Percentiles rank a stretch among this genome's conserved stretches.
These are phyloP conservation scores for Dromaius novaehollandiae DNA, from an alignment of 2,113 vertebrate species.

Conservation along the genomic window DNA sequence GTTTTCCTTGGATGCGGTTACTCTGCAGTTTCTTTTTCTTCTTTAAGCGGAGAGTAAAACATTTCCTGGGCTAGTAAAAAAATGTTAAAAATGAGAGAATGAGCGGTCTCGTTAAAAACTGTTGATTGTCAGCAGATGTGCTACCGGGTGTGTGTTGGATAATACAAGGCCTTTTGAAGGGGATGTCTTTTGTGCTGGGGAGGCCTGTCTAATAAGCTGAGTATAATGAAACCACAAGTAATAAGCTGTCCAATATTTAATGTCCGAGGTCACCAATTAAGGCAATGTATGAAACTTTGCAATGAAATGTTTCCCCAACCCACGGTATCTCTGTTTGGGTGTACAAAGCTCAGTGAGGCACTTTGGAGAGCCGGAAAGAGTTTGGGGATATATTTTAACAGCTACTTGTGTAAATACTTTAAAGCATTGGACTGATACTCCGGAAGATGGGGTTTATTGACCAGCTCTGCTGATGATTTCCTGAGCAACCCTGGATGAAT, in stretches of 20 bases:
- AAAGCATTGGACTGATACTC: neutral
- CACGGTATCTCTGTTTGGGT: neutral
- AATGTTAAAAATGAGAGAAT: neutral
- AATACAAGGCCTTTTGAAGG: conserved; percentile 11
- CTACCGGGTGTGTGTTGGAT: neutral
- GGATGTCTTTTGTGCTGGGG: neutral
- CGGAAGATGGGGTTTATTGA: neutral
- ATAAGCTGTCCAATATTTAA: conserved; percentile 7
- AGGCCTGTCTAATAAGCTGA: neutral
- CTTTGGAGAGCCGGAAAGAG: rapidly evolving
- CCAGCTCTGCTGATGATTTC: neutral
- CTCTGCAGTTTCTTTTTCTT: neutral
- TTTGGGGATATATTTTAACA: neutral
- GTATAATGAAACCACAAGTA: conserved; percentile 3
- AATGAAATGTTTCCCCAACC: neutral
- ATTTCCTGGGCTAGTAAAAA: neutral
- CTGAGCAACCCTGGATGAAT: neutral
- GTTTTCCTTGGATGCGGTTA: neutral
- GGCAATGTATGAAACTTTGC: neutral
- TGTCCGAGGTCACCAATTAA: conserved; percentile 1
- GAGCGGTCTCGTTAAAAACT: neutral
- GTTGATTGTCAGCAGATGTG: conserved; percentile 1
- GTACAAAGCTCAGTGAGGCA: neutral
- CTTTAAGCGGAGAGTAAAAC: conserved; percentile 11
- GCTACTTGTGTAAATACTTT: neutral